A percentile compares a stretch with the other conserved stretches of the same genome.
Evolutionary conservation across 2,113 vertebrate genomes (phyloP).

Genomic region (Siphamia tubifer): DNA sequence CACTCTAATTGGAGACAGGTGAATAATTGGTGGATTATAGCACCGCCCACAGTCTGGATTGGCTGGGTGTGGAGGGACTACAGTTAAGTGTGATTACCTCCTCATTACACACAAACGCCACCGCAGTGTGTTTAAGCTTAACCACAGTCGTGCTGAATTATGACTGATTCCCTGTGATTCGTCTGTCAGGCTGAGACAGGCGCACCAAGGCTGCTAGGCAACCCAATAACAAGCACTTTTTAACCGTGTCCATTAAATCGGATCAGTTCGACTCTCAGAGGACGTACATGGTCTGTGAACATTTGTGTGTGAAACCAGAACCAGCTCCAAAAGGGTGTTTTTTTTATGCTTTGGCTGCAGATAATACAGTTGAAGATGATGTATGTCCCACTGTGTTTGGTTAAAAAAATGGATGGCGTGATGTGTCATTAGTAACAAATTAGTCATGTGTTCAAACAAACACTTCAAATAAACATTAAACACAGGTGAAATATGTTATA

Average conservation of each 20-base stretch:
- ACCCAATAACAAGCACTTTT: slow-evolving; percentile 16
- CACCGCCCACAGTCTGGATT: slow-evolving; percentile 61
- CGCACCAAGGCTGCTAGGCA: slow-evolving; percentile 7
- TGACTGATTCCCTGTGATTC: slow-evolving; percentile 19
- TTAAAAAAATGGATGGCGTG: no score
- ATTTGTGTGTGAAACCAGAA: not conserved
- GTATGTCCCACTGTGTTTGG: not conserved
- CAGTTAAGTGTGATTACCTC: slow-evolving; percentile 41
- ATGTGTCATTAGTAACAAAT: no score
- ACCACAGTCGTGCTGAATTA: not conserved
- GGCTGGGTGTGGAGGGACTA: slow-evolving; percentile 52
- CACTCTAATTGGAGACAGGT: slow-evolving; percentile 52
- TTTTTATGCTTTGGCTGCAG: not conserved
- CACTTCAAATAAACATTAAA: no score
- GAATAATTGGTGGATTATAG: slow-evolving; percentile 69
- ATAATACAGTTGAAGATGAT: not conserved
- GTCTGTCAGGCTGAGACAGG: slow-evolving; percentile 21
- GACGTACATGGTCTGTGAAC: not conserved
- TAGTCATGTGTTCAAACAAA: no score
- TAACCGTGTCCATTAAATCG: not conserved
- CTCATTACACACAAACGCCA: slow-evolving; percentile 25
- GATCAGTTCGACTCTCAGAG: not conserved
- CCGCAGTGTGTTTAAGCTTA: slow-evolving; percentile 45
- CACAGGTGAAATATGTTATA: no score
- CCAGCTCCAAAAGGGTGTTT: not conserved